phyloP scores from a whole-genome alignment of 1,140 invertebrate genomes.

The Ceratina calcarata region DNA sequence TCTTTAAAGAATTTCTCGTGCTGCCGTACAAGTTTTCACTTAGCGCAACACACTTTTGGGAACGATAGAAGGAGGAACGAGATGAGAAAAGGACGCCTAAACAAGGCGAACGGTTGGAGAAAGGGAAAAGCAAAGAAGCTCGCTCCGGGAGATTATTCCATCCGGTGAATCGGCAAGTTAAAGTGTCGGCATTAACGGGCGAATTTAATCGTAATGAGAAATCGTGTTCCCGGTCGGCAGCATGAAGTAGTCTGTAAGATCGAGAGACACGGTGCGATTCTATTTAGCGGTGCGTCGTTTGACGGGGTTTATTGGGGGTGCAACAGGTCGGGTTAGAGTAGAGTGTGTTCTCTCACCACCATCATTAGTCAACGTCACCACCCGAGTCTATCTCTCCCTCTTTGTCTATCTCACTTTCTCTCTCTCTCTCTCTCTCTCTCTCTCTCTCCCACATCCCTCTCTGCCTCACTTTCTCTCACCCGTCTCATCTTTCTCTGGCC shows the following conservation, averaged over 20 bases:
- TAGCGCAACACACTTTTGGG: not conserved
- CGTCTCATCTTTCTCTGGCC: slow-evolving; percentile 40
- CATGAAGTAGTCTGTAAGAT: slow-evolving; percentile 74
- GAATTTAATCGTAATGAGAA: slow-evolving; percentile 57
- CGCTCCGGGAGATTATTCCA: not conserved
- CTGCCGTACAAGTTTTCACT: not conserved
- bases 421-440: slow-evolving; percentile 20
- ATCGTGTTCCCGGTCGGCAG: slow-evolving; percentile 57
- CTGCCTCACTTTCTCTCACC: slow-evolving; percentile 27
- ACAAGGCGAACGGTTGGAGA: not conserved
- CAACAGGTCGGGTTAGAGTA: slow-evolving; percentile 80
- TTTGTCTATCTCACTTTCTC: slow-evolving; percentile 49
- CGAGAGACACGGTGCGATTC: slow-evolving; percentile 78
- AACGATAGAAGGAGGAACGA: not conserved
- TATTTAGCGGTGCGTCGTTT: slow-evolving; percentile 79
- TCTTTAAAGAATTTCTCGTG: not conserved
- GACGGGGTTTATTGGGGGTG: slow-evolving; percentile 79
- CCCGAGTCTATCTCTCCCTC: slow-evolving; percentile 61
- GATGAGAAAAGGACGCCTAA: not conserved
- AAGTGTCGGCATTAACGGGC: slow-evolving; percentile 18
- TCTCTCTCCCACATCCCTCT: not conserved
- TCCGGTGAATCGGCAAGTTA: slow-evolving; percentile 43
- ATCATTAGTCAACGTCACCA: slow-evolving; percentile 81
- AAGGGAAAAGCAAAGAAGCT: not conserved
- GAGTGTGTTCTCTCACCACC: slow-evolving; percentile 80